Base-by-base conservation (phyloP, 2,888 invertebrate species). In the Siphlonurus alternatus region DNA sequence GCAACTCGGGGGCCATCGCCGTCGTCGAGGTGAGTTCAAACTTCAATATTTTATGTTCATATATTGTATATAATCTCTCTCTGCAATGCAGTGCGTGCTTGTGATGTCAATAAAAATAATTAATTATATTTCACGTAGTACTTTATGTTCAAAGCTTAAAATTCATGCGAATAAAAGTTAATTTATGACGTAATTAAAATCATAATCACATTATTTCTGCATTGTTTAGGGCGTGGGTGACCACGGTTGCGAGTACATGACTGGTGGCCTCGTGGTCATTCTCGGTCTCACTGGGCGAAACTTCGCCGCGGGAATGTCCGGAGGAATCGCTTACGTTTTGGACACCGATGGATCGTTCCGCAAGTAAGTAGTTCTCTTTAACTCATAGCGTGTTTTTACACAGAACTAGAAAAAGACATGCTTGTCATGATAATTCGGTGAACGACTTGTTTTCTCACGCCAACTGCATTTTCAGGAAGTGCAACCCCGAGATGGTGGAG, bases 191-290 rank as follows among this genome's bases (percentile, higher is more conserved):
- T n/a, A n/a, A n/a, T n/a, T n/a, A n/a, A n/a, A n/a, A n/a, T n/a
- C n/a, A n/a, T n/a, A n/a, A n/a, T n/a, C n/a, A n/a, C n/a, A n/a
- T n/a, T n/a, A n/a, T n/a, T n/a, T n/a, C n/a, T n/a, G n/a, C n/a
- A n/a, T n/a, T n/a, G n/a, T n/a, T n/a, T 67, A 81, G 80, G 97
- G 97, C 63, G 96, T 95, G 65, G 99, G 99, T 54, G 99, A 99
- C 80, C 98, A 99, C 77, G 98, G 96, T 65, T 99, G 99, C 80
- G 99, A 99, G 79, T 99, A 99, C 78, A 99, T 99, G 99, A 99
- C 99, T 61, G 97, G 95, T 18, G 97, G 97, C 65, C 78, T 83
- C 66, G 89, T 90, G 67, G 81, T 99, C 62, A 89, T 99, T 71
- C 83, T 99, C 19, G 97, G 97, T 1, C 81, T 92, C 66, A 97